Evolutionary conservation across 2,888 invertebrate genomes (phyloP).

Genomic region (Limnephilus marmoratus): DNA sequence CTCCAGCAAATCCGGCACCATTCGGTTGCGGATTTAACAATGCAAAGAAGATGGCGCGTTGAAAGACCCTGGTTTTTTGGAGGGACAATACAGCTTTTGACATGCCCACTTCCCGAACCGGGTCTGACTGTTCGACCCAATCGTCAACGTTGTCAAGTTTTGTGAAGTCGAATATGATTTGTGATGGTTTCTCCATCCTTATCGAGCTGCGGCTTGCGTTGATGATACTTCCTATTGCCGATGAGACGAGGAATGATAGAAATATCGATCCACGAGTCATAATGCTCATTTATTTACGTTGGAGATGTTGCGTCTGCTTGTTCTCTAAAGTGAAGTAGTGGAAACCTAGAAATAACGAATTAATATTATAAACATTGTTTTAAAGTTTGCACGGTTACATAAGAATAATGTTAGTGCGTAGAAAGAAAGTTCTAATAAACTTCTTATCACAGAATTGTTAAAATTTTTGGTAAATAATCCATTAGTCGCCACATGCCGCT

Average conservation of each 20-base stretch:
- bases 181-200: constrained; percentile 43
- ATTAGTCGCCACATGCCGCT: no score
- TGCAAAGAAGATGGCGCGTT: constrained; percentile 81
- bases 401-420: not conserved
- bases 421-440: not conserved
- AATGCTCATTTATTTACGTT: not conserved
- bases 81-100: constrained; percentile 80
- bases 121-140: constrained; percentile 82
- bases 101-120: constrained; percentile 81
- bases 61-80: constrained; percentile 79
- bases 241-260: constrained; percentile 46
- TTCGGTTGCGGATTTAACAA: constrained; percentile 82
- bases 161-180: constrained; percentile 78
- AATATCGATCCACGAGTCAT: constrained; percentile 43
- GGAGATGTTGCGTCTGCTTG: not conserved
- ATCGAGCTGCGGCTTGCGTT: constrained; percentile 35
- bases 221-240: constrained; percentile 49
- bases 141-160: constrained; percentile 74
- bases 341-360: not conserved
- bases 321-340: not conserved
- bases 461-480: no score
- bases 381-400: not conserved
- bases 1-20: constrained; percentile 83
- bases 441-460: no score
- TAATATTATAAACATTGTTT: not conserved